Base-by-base conservation (phyloP, 2,113 vertebrate species). In the Phainopepla nitens region DNA sequence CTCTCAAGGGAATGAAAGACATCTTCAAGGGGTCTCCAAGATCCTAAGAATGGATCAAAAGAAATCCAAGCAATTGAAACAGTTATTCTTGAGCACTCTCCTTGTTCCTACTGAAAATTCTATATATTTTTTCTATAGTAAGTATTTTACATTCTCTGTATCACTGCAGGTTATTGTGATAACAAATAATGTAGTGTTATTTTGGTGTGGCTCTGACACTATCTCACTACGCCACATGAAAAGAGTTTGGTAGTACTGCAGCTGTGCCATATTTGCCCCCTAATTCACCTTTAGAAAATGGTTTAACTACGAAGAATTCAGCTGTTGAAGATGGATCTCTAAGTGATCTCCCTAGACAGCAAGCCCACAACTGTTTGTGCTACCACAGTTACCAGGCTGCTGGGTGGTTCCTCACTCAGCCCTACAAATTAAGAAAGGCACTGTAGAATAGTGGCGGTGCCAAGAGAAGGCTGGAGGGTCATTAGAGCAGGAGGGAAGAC, bases 41-140 rank as follows among this genome's bases (percentile, higher is more conserved):
- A 80, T 91, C 35, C 50, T 69, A n/a, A 25, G 94, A 87, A 54
- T 61, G 18, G 49, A 87, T 90, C 58, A 85, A 68, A 95, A 60
- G 29, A 81, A 91, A 76, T 50, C 21, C 33, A 69, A 62, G 50
- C 66, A 90, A 71, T 27, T 69, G 78, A 85, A 95, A 69, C 9
- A 84, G 77, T 27, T 7, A 18, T 76, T 94, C 70, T 76, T 3
- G 7, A 82, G 42, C 58, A 72, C 33, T 82, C 23, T 68, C n/a
- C 16, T 71, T 82, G 33, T 24, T 84, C 18, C 60, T 91, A 33
- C 6, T 65, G 57, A 85, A 91, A 91, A 91, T 5, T 45, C 49
- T 57, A 10, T 58, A n/a, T 82, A 28, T 76, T 45, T 91, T 81
- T 88, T 50, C 62, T 35, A 20, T 11, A 58, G 42, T 8, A 72